Percentiles rank a stretch among this genome's conserved stretches.
Evolutionary conservation across 2,113 vertebrate species (phyloP).

Genomic region (Apeltes quadracus): DNA sequence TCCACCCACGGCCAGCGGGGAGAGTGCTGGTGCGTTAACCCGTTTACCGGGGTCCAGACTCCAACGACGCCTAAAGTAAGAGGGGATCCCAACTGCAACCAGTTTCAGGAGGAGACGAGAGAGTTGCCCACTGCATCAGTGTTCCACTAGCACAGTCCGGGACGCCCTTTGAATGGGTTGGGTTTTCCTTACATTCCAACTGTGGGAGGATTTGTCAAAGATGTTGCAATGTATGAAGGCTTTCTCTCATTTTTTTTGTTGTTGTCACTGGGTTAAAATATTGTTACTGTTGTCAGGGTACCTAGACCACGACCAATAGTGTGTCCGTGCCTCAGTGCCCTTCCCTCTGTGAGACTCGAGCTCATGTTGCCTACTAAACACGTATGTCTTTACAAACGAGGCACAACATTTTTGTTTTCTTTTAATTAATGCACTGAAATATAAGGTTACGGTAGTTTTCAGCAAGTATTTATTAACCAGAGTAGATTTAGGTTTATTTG

Average conservation of each 20-base stretch:
- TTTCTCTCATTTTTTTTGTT: neutral
- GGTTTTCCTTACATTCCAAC: constrained; percentile 1
- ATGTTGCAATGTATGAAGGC: neutral
- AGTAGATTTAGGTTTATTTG: neutral
- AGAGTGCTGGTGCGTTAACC: constrained; percentile 97
- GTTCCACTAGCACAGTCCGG: neutral
- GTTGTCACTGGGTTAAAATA: neutral
- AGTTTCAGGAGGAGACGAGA: constrained; percentile 82
- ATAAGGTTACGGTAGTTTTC: neutral
- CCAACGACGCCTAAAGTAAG: constrained; percentile 87
- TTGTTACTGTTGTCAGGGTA: neutral
- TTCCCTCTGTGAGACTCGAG: neutral
- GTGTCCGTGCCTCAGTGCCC: neutral
- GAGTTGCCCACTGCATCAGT: constrained; percentile 30
- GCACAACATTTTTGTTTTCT: neutral
- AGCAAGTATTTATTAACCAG: neutral
- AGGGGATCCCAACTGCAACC: constrained; percentile 93
- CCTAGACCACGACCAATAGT: neutral
- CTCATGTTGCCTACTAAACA: neutral
- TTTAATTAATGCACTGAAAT: neutral
- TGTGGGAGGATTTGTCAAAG: neutral
- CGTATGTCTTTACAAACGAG: neutral
- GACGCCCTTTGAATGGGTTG: neutral
- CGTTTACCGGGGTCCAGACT: constrained; percentile 88
- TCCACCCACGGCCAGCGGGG: constrained; percentile 94